Evolutionary conservation across 2,113 vertebrate species (phyloP).

Genomic region (Danionella cerebrum): DNA sequence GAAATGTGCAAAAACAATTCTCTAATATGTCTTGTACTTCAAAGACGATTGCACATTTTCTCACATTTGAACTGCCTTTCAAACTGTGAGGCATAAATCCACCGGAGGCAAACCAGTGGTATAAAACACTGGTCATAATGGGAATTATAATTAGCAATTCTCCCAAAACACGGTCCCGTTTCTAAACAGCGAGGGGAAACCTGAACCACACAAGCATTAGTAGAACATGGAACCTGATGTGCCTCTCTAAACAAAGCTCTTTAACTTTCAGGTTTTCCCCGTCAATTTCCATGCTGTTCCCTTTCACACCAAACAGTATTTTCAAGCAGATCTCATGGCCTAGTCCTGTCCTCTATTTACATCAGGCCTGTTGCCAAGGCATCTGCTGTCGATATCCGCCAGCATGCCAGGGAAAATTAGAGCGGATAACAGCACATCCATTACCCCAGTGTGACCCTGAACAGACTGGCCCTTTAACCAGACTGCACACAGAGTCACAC

Average conservation of each 20-base stretch:
- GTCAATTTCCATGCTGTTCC: background rate
- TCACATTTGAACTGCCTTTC: no score
- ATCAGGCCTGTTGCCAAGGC: conserved; percentile 25
- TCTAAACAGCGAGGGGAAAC: background rate
- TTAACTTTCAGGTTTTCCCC: background rate
- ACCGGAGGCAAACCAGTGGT: no score
- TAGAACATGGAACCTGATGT: no score
- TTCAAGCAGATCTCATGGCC: conserved; percentile 9
- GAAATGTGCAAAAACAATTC: no score
- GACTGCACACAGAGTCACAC: background rate
- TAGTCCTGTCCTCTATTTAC: conserved; percentile 7
- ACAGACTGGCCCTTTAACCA: background rate
- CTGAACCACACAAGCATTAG: background rate
- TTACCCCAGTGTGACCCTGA: background rate
- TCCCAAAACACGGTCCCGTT: background rate
- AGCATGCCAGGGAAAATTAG: background rate
- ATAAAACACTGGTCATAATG: no score
- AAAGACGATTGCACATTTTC: no score
- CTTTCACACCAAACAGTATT: background rate
- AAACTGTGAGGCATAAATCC: no score
- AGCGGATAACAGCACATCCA: background rate
- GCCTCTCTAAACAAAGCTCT: background rate
- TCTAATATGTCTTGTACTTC: no score
- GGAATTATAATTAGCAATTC: no score
- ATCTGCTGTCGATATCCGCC: conserved; percentile 27